Evolutionary conservation across 2,113 vertebrate species (phyloP).

Genomic region (Aphyosemion australe): DNA sequence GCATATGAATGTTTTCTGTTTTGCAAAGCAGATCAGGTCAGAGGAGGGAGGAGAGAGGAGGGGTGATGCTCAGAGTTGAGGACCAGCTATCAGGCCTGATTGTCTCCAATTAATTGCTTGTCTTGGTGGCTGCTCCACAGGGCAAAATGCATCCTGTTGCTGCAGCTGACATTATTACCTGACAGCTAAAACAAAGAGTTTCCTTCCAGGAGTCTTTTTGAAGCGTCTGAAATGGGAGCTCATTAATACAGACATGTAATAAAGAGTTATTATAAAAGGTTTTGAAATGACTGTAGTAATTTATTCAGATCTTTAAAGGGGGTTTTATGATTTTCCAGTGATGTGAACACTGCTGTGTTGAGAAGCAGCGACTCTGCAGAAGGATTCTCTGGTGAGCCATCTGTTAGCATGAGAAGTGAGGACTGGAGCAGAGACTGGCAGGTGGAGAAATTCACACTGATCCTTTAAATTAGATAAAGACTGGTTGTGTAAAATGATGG

Average conservation of each 20-base stretch:
- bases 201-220: not conserved
- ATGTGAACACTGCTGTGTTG: conserved; percentile 19
- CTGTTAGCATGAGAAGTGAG: conserved; percentile 38
- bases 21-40: not conserved
- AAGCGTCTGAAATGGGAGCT: not conserved
- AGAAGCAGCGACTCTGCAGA: conserved; percentile 39
- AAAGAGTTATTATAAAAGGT: not conserved
- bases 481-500: conserved; percentile 54
- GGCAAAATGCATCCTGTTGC: conserved; percentile 28
- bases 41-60: not conserved
- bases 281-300: not conserved
- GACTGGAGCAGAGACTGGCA: conserved; percentile 36
- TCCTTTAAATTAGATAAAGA: conserved; percentile 60
- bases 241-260: conserved; percentile 3
- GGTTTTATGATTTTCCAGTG: not conserved
- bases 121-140: conserved; percentile 18
- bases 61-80: not conserved
- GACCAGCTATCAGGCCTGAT: conserved; percentile 34
- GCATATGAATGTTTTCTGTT: conserved; percentile 6
- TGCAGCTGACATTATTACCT: conserved; percentile 9
- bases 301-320: not conserved
- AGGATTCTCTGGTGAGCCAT: conserved; percentile 36
- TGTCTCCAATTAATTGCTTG: conserved; percentile 43
- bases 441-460: conserved; percentile 40
- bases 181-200: conserved; percentile 14